These are phyloP conservation scores for Microctonus hyperodae DNA, from an alignment of 2,888 invertebrate genomes.

Conservation along the genomic window DNA sequence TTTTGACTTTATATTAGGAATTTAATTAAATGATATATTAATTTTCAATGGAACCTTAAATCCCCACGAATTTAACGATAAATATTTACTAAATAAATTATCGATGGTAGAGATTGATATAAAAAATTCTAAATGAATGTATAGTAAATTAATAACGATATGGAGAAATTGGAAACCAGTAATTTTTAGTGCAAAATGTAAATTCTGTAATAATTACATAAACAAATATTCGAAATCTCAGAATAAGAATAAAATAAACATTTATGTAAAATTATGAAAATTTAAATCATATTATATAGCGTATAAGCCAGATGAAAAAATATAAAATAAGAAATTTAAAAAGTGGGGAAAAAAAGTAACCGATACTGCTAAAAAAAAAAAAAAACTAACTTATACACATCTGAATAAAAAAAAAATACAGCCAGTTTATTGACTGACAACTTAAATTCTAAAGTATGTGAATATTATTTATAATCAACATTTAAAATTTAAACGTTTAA, in stretches of 20 bases:
- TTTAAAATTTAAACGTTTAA: slow-evolving; percentile 38
- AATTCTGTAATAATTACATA: too few relatives aligned
- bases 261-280: background rate
- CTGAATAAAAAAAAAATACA: background rate
- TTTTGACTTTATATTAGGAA: too few relatives aligned
- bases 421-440: background rate
- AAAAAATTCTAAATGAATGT: too few relatives aligned
- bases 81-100: background rate
- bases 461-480: background rate
- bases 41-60: too few relatives aligned
- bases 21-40: too few relatives aligned
- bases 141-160: too few relatives aligned
- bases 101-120: too few relatives aligned
- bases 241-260: too few relatives aligned
- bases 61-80: background rate
- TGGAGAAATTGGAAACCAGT: too few relatives aligned
- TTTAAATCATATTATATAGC: background rate
- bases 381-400: background rate
- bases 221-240: background rate
- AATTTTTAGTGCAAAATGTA: too few relatives aligned
- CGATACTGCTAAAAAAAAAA: background rate
- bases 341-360: background rate
- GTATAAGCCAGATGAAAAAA: background rate
- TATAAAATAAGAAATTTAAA: background rate
- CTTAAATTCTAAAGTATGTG: background rate